Evolutionary conservation across 2,797 vertebrate genomes (phyloP).

Genomic region (Rhadinocentrus ornatus): DNA sequence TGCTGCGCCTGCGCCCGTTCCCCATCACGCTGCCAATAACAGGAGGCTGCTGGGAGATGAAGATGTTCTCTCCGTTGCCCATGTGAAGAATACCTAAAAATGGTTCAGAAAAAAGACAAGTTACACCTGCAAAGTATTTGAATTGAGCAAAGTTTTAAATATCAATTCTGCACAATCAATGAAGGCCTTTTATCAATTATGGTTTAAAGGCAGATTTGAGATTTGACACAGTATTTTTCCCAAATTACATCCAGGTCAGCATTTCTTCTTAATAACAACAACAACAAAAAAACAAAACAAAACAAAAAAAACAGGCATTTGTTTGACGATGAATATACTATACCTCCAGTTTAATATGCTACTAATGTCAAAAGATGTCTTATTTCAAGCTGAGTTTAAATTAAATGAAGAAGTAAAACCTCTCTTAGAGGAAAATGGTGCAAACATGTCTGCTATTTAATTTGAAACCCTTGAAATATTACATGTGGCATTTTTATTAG

Average conservation of each 20-base stretch:
- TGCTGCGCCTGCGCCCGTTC: slow-evolving; percentile 94
- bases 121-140: slow-evolving; percentile 44
- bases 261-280: too few relatives aligned
- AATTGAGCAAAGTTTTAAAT: slow-evolving; percentile 4
- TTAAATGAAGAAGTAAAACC: background rate
- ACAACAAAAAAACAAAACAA: too few relatives aligned
- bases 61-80: slow-evolving; percentile 97
- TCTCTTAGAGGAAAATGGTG: too few relatives aligned
- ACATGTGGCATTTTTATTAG: background rate
- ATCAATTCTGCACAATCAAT: background rate
- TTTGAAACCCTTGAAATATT: background rate
- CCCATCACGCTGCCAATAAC: slow-evolving; percentile 98
- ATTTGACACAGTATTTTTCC: background rate
- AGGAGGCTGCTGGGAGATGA: slow-evolving; percentile 97
- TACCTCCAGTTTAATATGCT: background rate
- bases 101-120: slow-evolving; percentile 28
- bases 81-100: slow-evolving; percentile 95
- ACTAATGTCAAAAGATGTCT: background rate
- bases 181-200: background rate
- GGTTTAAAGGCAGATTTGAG: background rate
- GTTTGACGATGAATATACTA: background rate
- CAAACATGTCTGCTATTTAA: background rate
- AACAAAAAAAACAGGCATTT: background rate
- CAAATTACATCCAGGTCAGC: background rate
- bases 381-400: background rate